Evolutionary conservation across 2,888 invertebrate species (phyloP).

Genomic region (Eristalinus aeneus): DNA sequence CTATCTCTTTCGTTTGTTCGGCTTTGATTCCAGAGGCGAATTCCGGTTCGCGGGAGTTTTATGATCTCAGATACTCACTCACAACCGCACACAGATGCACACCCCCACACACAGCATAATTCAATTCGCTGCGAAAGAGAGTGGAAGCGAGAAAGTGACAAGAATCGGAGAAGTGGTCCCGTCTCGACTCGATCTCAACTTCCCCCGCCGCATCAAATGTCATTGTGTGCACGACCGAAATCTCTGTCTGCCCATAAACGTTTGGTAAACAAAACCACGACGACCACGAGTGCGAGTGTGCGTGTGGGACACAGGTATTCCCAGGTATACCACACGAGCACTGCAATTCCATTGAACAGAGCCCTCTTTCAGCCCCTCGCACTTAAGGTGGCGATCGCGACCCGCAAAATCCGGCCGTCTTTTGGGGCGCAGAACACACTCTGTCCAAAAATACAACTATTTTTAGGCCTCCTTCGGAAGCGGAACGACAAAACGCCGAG

Average conservation of each 20-base stretch:
- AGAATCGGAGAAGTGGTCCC: conserved; percentile 1
- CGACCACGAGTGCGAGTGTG: background rate
- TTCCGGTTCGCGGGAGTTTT: conserved; percentile 62
- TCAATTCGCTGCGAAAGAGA: conserved; percentile 44
- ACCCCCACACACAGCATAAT: background rate
- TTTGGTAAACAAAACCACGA: conserved; percentile 37
- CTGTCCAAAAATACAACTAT: conserved; percentile 7
- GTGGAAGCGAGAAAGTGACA: conserved; percentile 11
- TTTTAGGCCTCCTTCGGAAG: conserved; percentile 26
- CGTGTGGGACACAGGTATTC: background rate
- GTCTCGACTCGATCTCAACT: background rate
- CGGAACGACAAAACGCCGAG: background rate
- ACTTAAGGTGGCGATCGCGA: background rate
- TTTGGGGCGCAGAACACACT: conserved; percentile 2
- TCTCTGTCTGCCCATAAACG: conserved; percentile 10
- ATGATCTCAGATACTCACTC: conserved; percentile 38
- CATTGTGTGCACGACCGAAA: conserved; percentile 16
- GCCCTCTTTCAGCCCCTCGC: background rate
- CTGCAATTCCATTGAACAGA: background rate
- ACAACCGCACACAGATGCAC: conserved; percentile 19
- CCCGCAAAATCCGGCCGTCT: background rate
- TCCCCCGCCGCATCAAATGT: conserved; percentile 6
- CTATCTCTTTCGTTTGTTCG: conserved; percentile 50
- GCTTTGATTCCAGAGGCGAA: conserved; percentile 52
- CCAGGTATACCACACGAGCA: background rate